These are phyloP conservation scores for Manis pentadactyla DNA, from an alignment of 2,797 vertebrate genomes.

Conservation along the genomic window DNA sequence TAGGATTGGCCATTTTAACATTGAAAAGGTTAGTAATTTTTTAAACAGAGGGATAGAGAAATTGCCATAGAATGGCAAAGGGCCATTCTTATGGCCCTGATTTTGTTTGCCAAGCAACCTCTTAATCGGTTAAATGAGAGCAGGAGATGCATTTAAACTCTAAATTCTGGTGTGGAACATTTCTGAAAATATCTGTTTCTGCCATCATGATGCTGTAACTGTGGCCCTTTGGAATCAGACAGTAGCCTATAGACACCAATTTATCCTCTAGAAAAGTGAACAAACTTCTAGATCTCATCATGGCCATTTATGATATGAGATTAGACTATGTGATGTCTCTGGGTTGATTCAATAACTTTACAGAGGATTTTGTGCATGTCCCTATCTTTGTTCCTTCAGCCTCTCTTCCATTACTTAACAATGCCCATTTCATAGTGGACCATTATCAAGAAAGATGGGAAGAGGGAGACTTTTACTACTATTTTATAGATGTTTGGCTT, in stretches of 20 bases:
- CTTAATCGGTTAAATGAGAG: background rate
- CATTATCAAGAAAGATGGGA: background rate
- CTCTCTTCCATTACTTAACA: background rate
- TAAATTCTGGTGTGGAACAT: background rate
- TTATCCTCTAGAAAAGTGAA: background rate
- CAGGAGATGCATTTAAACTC: background rate
- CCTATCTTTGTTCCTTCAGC: background rate
- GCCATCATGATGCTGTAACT: background rate
- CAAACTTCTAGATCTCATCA: background rate
- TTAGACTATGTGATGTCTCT: background rate
- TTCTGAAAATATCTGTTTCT: background rate
- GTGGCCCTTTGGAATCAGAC: background rate
- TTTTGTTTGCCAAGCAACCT: background rate
- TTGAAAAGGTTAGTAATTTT: background rate
- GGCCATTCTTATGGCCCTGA: background rate
- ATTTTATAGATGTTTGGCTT: background rate
- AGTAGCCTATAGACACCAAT: background rate
- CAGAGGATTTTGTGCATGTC: background rate
- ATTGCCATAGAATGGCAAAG: background rate
- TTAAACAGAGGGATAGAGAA: background rate
- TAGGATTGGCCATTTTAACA: background rate
- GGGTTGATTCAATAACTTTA: background rate
- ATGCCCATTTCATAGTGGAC: background rate
- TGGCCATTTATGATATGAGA: background rate
- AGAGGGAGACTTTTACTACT: background rate